Base-by-base conservation (phyloP, 2,113 vertebrate genomes). In the Accipiter cooperii region DNA sequence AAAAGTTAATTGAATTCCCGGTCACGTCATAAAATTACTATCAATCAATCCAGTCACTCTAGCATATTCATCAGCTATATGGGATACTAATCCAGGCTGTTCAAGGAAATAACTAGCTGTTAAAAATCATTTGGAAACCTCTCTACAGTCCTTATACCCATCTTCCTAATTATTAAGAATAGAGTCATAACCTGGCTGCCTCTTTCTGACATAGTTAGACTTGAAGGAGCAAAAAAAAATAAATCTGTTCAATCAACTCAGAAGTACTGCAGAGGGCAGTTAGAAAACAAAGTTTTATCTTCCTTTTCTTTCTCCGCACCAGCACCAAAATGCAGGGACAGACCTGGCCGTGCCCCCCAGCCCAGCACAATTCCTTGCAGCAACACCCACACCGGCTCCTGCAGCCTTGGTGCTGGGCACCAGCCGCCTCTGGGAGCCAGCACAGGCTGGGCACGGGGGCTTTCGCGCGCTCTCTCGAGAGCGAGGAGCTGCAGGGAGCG, bases 381-480 rank as follows among this genome's bases (percentile, higher is more conserved):
- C 24, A 5, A 17, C 11, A n/a, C 40, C 46, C 7, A 2, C 2
- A 3, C 9, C 8, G 6, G 42, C 18, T 58, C 42, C 36, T 17
- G 47, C 20, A 24, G 76, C 22, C 75, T 24, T 6, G 19, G 58
- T 24, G 26, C 33, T 22, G 52, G 49, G 38, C 52, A 63, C 58
- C 14, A 9, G 80, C 46, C 54, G 13, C 28, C 22, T 12, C 66
- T 2, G 13, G 52, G 29, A 55, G 44, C 33, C 4, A 2, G 22
- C 9, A 2, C 0, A 3, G 31, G 54, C 26, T 81, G 1, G 61
- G 82, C 40, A 29, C 2, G 2, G 57, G 47, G 46, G 24, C 17
- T 38, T 13, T 9, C 2, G 4, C 52, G 3, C 0, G 4, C n/a
- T 75, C 38, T 12, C 18, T 10, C 2, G 29, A 13, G 26, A 46